phyloP scores from a whole-genome alignment of 2,797 vertebrate genomes.

The Anguilla marmorata region DNA sequence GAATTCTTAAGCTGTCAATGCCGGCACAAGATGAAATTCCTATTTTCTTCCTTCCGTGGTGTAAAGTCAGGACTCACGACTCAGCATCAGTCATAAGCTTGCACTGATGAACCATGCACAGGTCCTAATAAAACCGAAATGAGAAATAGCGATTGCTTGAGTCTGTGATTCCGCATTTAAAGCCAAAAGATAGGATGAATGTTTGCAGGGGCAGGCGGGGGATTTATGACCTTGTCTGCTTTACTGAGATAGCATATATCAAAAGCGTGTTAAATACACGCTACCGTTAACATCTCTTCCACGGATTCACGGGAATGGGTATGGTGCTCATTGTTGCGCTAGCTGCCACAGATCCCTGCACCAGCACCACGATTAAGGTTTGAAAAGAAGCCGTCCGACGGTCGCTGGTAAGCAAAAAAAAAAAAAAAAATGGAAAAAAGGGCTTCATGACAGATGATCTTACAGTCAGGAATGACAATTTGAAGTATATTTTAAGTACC shows the following conservation, averaged over 20 bases:
- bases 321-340: neutral
- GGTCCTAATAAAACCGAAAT: neutral
- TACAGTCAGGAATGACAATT: slow-evolving; percentile 7
- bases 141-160: neutral
- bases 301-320: neutral
- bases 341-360: neutral
- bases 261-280: neutral
- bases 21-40: neutral
- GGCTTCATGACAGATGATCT: slow-evolving; percentile 34
- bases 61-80: neutral
- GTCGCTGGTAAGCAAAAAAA: neutral
- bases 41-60: neutral
- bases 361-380: neutral
- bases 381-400: neutral
- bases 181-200: neutral
- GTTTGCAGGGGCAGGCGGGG: neutral
- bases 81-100: neutral
- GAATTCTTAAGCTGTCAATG: neutral
- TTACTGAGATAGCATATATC: neutral
- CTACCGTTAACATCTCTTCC: slow-evolving; percentile 1
- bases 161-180: neutral
- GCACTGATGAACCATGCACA: neutral
- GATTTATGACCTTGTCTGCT: slow-evolving; percentile 12
- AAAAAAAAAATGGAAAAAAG: neutral
- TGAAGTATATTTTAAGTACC: slow-evolving; percentile 35